These are phyloP conservation scores for Tympanuchus pallidicinctus DNA, from an alignment of 2,113 vertebrate species.

Conservation along the genomic window DNA sequence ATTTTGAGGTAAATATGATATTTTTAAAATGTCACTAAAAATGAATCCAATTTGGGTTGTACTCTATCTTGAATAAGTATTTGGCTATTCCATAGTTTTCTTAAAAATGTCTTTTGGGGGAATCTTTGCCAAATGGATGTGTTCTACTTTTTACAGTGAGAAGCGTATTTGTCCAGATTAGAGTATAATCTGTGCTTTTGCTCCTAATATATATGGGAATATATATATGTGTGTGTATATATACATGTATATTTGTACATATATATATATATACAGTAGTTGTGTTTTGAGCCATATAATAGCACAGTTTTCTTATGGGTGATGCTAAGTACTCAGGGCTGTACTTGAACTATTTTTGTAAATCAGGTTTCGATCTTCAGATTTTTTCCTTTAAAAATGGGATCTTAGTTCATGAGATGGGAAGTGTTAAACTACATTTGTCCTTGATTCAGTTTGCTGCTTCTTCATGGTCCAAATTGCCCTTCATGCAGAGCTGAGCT, in stretches of 20 bases:
- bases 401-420: slow-evolving; percentile 30
- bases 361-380: slow-evolving; percentile 16
- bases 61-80: neutral
- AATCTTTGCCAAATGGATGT: neutral
- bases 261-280: neutral
- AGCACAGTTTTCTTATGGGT: neutral
- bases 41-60: neutral
- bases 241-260: too few species aligned
- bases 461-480: slow-evolving; percentile 87
- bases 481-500: slow-evolving; percentile 89
- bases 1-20: neutral
- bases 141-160: neutral
- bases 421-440: slow-evolving; percentile 64
- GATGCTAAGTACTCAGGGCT: slow-evolving; percentile 5
- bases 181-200: neutral
- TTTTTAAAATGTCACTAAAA: slow-evolving; percentile 4
- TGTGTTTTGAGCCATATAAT: neutral
- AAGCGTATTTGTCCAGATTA: neutral
- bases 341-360: slow-evolving; percentile 34
- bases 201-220: too few species aligned
- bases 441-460: slow-evolving; percentile 79
- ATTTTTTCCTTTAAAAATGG: slow-evolving; percentile 35
- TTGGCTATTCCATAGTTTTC: neutral
- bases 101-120: neutral
- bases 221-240: too few species aligned